These are phyloP conservation scores for Penaeus japonicus DNA, from an alignment of 1,140 invertebrate species.

Conservation along the genomic window DNA sequence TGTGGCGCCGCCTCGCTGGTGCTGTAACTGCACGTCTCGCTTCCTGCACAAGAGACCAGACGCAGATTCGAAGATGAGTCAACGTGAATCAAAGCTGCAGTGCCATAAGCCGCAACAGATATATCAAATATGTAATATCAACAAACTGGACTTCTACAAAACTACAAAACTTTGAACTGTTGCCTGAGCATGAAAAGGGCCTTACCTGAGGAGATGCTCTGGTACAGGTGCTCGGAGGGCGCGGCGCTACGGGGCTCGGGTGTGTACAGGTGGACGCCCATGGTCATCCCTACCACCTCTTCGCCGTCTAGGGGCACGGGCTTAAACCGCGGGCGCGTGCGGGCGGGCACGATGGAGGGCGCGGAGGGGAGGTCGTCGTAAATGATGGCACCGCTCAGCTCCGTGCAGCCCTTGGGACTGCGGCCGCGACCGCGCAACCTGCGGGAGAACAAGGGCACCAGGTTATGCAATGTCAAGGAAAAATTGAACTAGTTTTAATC, in stretches of 20 bases:
- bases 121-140: too few relatives aligned
- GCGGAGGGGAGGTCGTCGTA: slow-evolving; percentile 44
- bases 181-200: background rate
- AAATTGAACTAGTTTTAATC: background rate
- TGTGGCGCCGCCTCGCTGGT: slow-evolving; percentile 40
- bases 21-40: slow-evolving; percentile 49
- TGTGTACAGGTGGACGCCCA: slow-evolving; percentile 46
- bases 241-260: slow-evolving; percentile 35
- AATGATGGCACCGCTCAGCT: slow-evolving; percentile 44
- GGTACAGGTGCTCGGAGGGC: slow-evolving; percentile 48
- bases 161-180: too few relatives aligned
- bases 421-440: slow-evolving; percentile 37
- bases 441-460: background rate
- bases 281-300: slow-evolving; percentile 38
- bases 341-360: slow-evolving; percentile 38
- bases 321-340: slow-evolving; percentile 31
- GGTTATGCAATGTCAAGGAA: background rate
- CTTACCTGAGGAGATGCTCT: slow-evolving; percentile 48
- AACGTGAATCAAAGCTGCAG: too few relatives aligned
- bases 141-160: too few relatives aligned
- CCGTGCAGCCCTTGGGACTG: slow-evolving; percentile 45
- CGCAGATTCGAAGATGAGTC: too few relatives aligned
- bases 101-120: too few relatives aligned
- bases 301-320: slow-evolving; percentile 40
- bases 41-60: slow-evolving; percentile 8